Percentiles rank a stretch among this genome's conserved stretches.
Conservation (phyloP, 2,888 invertebrate genomes). For the Harmothoe impar region DNA sequence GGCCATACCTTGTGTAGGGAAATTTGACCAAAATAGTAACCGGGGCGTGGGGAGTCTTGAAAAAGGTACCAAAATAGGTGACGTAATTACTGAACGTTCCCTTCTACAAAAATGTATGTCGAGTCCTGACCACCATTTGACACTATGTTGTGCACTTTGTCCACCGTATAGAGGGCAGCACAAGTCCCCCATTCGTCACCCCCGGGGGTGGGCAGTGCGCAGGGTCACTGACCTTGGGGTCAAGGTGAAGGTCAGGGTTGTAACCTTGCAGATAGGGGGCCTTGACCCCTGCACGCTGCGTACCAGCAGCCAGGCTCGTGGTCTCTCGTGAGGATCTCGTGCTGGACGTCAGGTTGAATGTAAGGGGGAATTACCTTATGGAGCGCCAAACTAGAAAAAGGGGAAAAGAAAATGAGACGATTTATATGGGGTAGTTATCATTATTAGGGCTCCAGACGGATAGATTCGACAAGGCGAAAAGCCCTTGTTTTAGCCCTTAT, state of each 20-base stretch:
- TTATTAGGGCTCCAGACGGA: not conserved
- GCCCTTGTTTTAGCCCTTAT: too few relatives aligned
- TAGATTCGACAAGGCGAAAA: too few relatives aligned
- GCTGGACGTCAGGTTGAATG: conserved; percentile 14
- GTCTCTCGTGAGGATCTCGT: conserved; percentile 3
- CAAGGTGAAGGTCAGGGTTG: not conserved
- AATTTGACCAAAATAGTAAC: too few relatives aligned
- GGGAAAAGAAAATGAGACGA: not conserved
- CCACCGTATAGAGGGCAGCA: not conserved
- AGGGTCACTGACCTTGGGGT: not conserved
- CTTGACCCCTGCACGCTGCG: not conserved
- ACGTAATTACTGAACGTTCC: too few relatives aligned
- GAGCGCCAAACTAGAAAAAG: not conserved
- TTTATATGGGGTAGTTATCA: too few relatives aligned
- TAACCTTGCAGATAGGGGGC: conserved; percentile 25
- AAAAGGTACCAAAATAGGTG: too few relatives aligned
- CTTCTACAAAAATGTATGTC: too few relatives aligned
- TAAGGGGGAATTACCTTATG: not conserved
- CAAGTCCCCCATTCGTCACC: not conserved
- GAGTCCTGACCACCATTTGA: too few relatives aligned
- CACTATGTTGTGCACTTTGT: too few relatives aligned
- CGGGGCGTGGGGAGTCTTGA: too few relatives aligned
- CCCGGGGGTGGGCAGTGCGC: conserved; percentile 11
- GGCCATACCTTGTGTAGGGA: too few relatives aligned
- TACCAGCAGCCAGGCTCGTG: not conserved